A percentile compares a stretch with the other conserved stretches of the same genome.
Conservation (phyloP, 2,797 vertebrate genomes). For the Novumbra hubbsi region DNA sequence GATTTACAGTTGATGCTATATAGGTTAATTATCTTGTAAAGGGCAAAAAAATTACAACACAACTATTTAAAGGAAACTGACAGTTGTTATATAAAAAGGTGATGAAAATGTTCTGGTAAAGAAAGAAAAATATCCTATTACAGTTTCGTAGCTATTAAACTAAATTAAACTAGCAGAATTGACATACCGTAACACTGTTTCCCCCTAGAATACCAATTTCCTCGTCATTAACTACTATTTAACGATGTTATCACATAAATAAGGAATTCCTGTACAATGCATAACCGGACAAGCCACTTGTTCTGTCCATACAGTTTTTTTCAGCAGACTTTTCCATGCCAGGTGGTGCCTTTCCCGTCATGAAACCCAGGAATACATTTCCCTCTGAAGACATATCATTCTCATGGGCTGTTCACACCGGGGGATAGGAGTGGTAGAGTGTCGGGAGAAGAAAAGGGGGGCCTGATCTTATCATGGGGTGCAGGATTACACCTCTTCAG, state of each 20-base stretch:
- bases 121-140: not conserved
- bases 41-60: not conserved
- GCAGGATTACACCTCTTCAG: conserved; percentile 87
- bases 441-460: conserved; percentile 40
- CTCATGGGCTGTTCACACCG: conserved; percentile 20
- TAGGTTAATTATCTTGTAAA: not conserved
- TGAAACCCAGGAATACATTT: conserved; percentile 1
- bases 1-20: not conserved
- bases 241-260: not conserved
- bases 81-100: not conserved
- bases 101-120: not conserved
- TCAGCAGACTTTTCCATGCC: not conserved
- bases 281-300: too few relatives aligned
- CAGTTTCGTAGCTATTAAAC: not conserved
- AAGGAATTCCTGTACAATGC: not conserved
- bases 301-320: not conserved
- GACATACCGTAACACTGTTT: not conserved
- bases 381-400: conserved; percentile 9
- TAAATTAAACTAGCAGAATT: not conserved
- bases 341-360: not conserved
- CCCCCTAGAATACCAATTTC: not conserved
- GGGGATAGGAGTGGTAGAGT: conserved; percentile 50
- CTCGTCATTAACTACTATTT: not conserved
- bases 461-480: conserved; percentile 84
- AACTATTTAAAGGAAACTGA: not conserved